Conservation (phyloP, 2,113 vertebrate species). For the Regulus satrapa region DNA sequence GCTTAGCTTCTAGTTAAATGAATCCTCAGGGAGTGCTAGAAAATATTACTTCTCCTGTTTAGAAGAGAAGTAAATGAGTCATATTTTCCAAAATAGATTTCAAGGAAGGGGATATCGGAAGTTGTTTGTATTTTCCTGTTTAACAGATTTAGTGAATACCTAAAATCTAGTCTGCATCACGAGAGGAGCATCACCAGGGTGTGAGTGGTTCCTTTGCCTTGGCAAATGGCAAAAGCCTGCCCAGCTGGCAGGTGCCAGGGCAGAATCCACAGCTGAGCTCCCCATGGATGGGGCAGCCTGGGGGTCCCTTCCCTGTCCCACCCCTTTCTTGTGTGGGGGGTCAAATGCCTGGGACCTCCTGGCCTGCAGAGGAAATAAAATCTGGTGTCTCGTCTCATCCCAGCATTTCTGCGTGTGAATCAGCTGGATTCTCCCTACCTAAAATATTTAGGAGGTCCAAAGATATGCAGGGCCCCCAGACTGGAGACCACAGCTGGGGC, state of each 20-base stretch:
- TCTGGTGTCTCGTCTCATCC: background rate
- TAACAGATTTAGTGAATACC: background rate
- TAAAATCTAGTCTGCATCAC: background rate
- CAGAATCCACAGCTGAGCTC: background rate
- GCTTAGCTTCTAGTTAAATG: background rate
- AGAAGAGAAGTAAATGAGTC: slow-evolving; percentile 27
- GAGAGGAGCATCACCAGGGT: background rate
- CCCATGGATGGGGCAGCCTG: background rate
- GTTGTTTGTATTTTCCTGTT: background rate
- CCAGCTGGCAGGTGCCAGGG: background rate
- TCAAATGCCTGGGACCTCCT: background rate
- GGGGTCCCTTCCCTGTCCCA: background rate
- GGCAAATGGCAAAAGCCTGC: background rate
- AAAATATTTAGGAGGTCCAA: background rate
- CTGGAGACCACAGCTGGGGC: background rate
- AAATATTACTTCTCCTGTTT: slow-evolving; percentile 48
- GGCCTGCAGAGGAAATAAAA: background rate
- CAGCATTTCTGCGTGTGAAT: background rate
- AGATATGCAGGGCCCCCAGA: accelerated
- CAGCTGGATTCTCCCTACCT: background rate
- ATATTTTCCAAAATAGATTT: background rate
- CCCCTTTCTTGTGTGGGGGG: accelerated
- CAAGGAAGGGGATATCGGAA: background rate
- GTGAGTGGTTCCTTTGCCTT: background rate
- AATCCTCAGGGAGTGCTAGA: slow-evolving; percentile 33